Conservation (phyloP, 2,113 vertebrate species). For the Megatriorchis doriae region DNA sequence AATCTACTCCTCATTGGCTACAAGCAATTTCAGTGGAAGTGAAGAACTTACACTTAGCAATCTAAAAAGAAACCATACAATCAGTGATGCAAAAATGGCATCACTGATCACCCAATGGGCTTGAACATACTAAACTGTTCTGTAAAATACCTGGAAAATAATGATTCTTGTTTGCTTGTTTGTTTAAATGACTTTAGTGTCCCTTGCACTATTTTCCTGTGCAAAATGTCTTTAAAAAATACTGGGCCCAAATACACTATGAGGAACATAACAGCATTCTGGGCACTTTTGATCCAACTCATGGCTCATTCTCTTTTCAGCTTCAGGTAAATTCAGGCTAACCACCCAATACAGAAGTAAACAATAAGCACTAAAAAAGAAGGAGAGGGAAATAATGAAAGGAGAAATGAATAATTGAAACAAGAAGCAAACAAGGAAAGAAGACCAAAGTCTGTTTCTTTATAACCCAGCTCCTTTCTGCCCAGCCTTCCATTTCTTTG, state of each 20-base stretch:
- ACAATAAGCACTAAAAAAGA: not conserved
- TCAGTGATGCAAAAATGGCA: not conserved
- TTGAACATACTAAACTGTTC: not conserved
- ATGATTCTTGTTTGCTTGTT: no score
- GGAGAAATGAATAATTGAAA: not conserved
- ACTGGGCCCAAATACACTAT: not conserved
- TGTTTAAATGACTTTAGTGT: not conserved
- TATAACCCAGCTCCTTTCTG: not conserved
- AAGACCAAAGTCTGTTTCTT: not conserved
- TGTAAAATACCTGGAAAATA: not conserved
- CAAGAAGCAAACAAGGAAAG: not conserved
- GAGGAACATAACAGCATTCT: not conserved
- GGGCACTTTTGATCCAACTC: not conserved
- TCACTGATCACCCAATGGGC: not conserved
- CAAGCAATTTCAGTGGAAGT: not conserved
- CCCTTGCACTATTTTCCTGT: not conserved
- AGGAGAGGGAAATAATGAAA: not conserved
- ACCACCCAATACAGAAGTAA: not conserved
- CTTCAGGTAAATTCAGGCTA: not conserved
- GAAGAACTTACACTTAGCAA: not conserved
- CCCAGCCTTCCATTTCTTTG: not conserved
- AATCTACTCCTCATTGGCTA: not conserved
- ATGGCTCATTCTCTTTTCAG: not conserved
- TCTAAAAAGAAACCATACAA: not conserved
- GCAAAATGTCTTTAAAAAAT: not conserved